Base-by-base conservation (phyloP, 1,140 invertebrate genomes). In the Zaprionus camerounensis region DNA sequence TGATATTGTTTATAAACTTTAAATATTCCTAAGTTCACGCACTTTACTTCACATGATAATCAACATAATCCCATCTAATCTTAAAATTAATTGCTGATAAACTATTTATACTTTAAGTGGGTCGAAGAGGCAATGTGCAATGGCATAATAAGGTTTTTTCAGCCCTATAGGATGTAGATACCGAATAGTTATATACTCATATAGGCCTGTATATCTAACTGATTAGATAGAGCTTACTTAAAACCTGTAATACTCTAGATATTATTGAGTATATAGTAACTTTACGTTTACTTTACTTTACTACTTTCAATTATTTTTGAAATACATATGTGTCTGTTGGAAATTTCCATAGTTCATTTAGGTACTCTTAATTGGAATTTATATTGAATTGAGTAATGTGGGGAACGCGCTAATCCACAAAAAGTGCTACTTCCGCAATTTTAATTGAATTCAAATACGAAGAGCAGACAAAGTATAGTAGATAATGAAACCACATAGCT, bases 401-500 rank as follows among this genome's bases (percentile, higher is more conserved):
- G 34, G 34, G 20, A 12, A 17, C 20, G n/a, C 22, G 49, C 49
- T 7, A 22, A 69, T 26, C 57, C 53, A 66, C 15, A 51, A 67
- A 22, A 56, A 79, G 58, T 69, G 84, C 64, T 62, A 81, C 84
- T 88, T 88, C 84, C 84, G 84, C 69, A 74, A 67, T 81, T 84
- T 90, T 79, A 90, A 88, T 90, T 88, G 78, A 70, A 74, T 46
- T 56, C 65, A 76, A 76, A 77, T 66, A 62, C 68, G 31, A 62
- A 70, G 5, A 58, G 46, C 34, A 38, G 22, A 67, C 12, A 26
- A 62, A 64, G 26, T 56, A 28, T 57, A 44, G 20, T 55, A 58
- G 41, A 63, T 62, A 63, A 70, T 31, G 28, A 68, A 68, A 55
- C 36, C 41, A 31, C 24, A 58, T 66, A 62, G 63, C 20, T 24